A percentile compares a stretch with the other conserved stretches of the same genome.
Conservation (phyloP, 53 echinoderm and acorn worm genomes). For the Arbacia lixula region DNA sequence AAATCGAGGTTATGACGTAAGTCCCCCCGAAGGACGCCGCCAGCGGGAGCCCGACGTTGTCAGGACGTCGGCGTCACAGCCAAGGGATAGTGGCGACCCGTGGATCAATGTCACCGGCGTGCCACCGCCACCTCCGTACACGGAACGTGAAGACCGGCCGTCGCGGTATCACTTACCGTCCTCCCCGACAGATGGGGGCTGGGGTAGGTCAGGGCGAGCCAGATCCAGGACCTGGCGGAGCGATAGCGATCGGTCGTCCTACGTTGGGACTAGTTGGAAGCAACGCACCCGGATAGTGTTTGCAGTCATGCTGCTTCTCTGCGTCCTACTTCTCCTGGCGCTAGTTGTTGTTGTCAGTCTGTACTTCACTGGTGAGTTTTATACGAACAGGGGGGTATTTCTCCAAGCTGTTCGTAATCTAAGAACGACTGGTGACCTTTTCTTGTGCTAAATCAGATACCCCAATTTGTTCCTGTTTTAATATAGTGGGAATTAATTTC, state of each 20-base stretch:
- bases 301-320: constrained; percentile 48
- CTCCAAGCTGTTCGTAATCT: no score
- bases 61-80: not conserved
- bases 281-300: constrained; percentile 34
- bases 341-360: constrained; percentile 22
- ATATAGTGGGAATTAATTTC: no score
- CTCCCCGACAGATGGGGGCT: not conserved
- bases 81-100: no score
- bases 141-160: not conserved
- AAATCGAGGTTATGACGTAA: constrained; percentile 36
- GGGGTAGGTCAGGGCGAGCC: constrained; percentile 14
- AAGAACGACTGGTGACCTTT: no score
- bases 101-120: not conserved
- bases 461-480: no score
- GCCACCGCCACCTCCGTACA: constrained; percentile 61
- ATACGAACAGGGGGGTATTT: no score
- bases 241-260: constrained; percentile 34
- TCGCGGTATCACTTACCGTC: constrained; percentile 1
- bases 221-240: not conserved
- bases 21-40: constrained; percentile 32
- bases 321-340: constrained; percentile 24
- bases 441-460: no score
- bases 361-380: constrained; percentile 46
- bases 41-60: constrained; percentile 1
- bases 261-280: constrained; percentile 19